These are phyloP conservation scores for Clusia tigrina DNA, from an alignment of 2,888 invertebrate genomes.

Conservation along the genomic window DNA sequence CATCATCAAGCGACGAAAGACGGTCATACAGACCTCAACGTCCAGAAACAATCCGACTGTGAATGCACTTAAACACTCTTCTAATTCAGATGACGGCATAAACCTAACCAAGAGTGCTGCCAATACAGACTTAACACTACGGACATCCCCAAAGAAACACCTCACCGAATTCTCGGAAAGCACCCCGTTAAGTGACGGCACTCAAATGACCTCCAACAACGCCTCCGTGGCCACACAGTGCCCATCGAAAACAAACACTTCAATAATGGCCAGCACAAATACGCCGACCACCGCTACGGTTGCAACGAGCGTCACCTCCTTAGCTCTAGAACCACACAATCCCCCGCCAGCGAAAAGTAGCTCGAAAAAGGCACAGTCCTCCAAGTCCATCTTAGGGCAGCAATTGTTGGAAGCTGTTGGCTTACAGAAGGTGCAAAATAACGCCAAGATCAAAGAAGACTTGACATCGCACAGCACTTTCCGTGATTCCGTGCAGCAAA, in stretches of 20 bases:
- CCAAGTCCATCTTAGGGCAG: slow-evolving; percentile 50
- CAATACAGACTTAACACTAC: slow-evolving; percentile 17
- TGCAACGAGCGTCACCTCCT: slow-evolving; percentile 3
- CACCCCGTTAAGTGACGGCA: slow-evolving; percentile 19
- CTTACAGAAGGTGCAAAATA: slow-evolving; percentile 45
- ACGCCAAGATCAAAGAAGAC: slow-evolving; percentile 13
- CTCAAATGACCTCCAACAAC: slow-evolving; percentile 17
- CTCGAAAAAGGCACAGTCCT: neutral
- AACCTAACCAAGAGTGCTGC: neutral
- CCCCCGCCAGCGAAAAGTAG: slow-evolving; percentile 6
- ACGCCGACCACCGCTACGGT: slow-evolving; percentile 10
- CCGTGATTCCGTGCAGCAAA: slow-evolving; percentile 45
- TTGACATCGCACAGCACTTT: slow-evolving; percentile 36
- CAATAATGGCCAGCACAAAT: slow-evolving; percentile 1
- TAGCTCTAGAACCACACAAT: neutral
- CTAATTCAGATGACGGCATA: neutral
- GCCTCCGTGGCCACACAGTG: slow-evolving; percentile 33
- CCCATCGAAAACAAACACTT: slow-evolving; percentile 17
- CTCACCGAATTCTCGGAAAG: slow-evolving; percentile 1
- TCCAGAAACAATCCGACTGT: slow-evolving; percentile 8
- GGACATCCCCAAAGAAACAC: neutral
- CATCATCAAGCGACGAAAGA: slow-evolving; percentile 53
- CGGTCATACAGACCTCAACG: slow-evolving; percentile 41
- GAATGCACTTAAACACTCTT: too few relatives aligned
- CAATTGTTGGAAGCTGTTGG: slow-evolving; percentile 57